Evolutionary conservation across 2,113 vertebrate species (phyloP).

Genomic region (Hucho hucho): DNA sequence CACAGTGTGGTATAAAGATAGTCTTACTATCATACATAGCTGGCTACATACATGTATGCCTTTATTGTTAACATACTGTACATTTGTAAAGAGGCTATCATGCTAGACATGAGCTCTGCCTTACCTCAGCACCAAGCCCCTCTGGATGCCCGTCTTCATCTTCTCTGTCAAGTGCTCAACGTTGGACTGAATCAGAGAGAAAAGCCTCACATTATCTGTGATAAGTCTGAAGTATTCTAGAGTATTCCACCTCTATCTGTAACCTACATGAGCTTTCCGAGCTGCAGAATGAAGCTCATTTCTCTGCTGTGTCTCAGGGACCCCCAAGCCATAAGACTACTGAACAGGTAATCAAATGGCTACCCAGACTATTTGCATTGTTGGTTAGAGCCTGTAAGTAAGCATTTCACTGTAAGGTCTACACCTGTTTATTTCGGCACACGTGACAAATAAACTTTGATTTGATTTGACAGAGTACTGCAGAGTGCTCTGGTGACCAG

Average conservation of each 20-base stretch:
- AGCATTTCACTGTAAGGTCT: no score
- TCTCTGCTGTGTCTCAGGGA: neutral
- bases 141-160: slow-evolving; percentile 97
- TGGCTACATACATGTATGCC: neutral
- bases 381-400: no score
- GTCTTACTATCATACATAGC: neutral
- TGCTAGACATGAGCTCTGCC: neutral
- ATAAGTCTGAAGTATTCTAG: slow-evolving; percentile 34
- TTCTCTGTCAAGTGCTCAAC: slow-evolving; percentile 94
- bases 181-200: slow-evolving; percentile 70
- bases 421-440: no score
- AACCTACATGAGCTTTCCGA: neutral
- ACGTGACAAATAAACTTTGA: no score
- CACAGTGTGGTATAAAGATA: no score
- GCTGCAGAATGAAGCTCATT: neutral
- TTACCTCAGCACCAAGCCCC: slow-evolving; percentile 94
- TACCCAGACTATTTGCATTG: no score
- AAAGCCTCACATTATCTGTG: neutral
- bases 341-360: no score
- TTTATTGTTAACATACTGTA: neutral
- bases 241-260: slow-evolving; percentile 43
- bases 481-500: no score
- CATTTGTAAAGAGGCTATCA: neutral
- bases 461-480: no score
- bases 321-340: no score